A percentile compares a stretch with the other conserved stretches of the same genome.
phyloP scores from a whole-genome alignment of 2,113 vertebrate genomes.

The Notechis scutatus region DNA sequence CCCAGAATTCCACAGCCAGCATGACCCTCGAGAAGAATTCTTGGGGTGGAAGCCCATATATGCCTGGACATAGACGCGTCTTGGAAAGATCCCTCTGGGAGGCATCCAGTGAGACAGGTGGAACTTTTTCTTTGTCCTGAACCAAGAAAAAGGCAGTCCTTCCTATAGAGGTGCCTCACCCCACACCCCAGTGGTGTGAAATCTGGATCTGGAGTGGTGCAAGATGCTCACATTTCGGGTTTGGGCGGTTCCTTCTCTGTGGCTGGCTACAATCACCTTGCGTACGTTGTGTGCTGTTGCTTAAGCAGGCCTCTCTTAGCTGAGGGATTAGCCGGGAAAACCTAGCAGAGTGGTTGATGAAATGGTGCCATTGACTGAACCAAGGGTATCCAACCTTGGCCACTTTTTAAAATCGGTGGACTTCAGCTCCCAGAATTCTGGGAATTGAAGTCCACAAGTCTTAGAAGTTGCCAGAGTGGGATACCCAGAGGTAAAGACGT shows the following conservation, averaged over 20 bases:
- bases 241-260: neutral
- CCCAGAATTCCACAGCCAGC: neutral
- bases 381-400: neutral
- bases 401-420: neutral
- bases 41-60: neutral
- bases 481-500: neutral
- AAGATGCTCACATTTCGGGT: neutral
- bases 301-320: conserved; percentile 34
- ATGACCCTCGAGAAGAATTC: neutral
- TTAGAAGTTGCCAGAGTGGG: neutral
- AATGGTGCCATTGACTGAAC: neutral
- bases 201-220: neutral
- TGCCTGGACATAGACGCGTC: neutral
- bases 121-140: neutral
- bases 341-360: conserved; percentile 38
- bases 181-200: neutral
- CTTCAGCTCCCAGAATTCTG: neutral
- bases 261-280: neutral
- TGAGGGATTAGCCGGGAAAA: conserved; percentile 53
- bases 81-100: neutral
- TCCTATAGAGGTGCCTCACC: too few relatives aligned
- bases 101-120: neutral
- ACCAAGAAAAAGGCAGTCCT: neutral
- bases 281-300: conserved; percentile 39
- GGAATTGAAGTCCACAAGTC: neutral